A percentile compares a stretch with the other conserved stretches of the same genome.
Evolutionary conservation across 1,140 invertebrate genomes (phyloP).

Genomic region (Physella acuta): DNA sequence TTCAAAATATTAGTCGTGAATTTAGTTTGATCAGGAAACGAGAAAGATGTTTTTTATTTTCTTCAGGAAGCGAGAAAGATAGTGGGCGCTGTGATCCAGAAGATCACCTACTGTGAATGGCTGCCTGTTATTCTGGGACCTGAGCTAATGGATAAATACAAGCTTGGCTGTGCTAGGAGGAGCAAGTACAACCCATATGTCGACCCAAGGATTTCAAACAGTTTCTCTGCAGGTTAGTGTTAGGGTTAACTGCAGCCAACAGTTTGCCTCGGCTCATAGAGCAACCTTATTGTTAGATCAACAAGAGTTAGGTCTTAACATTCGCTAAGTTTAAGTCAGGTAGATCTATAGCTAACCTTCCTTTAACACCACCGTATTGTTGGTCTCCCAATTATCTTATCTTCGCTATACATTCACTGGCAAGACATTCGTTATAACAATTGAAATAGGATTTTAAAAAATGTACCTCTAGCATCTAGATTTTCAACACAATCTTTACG

Average conservation of each 20-base stretch:
- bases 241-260: neutral
- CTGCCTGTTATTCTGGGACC: slow-evolving; percentile 74
- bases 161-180: slow-evolving; percentile 39
- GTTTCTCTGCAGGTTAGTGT: slow-evolving; percentile 53
- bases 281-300: too few species aligned
- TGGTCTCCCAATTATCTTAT: neutral
- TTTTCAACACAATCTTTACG: neutral
- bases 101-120: slow-evolving; percentile 85
- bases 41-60: neutral
- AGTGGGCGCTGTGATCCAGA: slow-evolving; percentile 71
- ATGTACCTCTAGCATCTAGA: neutral
- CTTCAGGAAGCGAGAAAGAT: slow-evolving; percentile 28
- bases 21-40: neutral
- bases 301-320: too few species aligned
- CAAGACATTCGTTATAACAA: neutral
- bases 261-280: neutral
- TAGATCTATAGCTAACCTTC: neutral
- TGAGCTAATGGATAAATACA: slow-evolving; percentile 57
- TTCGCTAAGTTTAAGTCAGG: too few species aligned
- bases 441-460: neutral
- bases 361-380: neutral
- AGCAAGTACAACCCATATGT: slow-evolving; percentile 72
- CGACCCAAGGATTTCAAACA: slow-evolving; percentile 79
- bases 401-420: neutral
- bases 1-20: neutral